These are phyloP conservation scores for Cydia amplana DNA, from an alignment of 1,140 invertebrate species.

Conservation along the genomic window DNA sequence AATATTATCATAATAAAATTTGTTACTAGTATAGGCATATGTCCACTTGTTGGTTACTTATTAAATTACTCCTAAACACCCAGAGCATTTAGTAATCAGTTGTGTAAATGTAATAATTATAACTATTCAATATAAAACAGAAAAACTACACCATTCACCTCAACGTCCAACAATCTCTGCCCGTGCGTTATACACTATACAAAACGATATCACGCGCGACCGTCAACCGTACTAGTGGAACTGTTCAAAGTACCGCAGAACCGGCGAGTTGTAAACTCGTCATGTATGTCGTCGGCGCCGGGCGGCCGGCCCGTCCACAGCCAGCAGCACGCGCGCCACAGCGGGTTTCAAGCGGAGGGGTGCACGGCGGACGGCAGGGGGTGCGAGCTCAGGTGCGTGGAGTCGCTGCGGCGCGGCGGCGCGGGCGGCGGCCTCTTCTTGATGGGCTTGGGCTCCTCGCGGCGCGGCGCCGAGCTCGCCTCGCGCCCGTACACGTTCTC, in stretches of 20 bases:
- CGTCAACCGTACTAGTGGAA: not conserved
- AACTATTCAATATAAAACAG: constrained; percentile 12
- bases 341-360: constrained; percentile 42
- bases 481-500: constrained; percentile 65
- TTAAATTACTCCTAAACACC: constrained; percentile 9
- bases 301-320: constrained; percentile 3
- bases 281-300: not conserved
- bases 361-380: constrained; percentile 42
- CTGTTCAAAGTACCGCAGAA: not conserved
- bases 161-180: not conserved
- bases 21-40: not conserved
- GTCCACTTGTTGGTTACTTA: not conserved
- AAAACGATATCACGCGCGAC: constrained; percentile 3
- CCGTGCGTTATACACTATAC: not conserved
- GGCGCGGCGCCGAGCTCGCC: constrained; percentile 41
- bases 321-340: constrained; percentile 4
- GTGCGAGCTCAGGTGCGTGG: constrained; percentile 62
- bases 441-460: constrained; percentile 64
- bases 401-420: constrained; percentile 69
- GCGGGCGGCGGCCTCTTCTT: constrained; percentile 70
- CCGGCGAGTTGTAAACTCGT: not conserved
- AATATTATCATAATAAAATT: not conserved
- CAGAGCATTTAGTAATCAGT: constrained; percentile 27
- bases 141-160: not conserved
- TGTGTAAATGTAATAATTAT: not conserved